Conservation (phyloP, 2,797 vertebrate genomes). For the Alosa sapidissima region DNA sequence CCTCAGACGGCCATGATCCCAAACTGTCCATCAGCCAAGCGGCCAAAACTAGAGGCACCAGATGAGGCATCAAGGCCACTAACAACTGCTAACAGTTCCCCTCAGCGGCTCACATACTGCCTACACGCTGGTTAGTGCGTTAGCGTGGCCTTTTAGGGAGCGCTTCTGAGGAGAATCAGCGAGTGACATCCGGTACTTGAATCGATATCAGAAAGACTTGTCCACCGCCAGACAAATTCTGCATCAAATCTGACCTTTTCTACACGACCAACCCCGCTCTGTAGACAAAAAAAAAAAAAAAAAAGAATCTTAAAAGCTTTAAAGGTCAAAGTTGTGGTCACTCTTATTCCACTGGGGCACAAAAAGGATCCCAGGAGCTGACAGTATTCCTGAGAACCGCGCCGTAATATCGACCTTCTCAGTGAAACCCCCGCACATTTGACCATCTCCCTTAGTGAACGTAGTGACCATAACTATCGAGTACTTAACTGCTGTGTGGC, state of each 20-base stretch:
- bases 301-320: not conserved
- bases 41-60: not conserved
- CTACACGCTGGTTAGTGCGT: not conserved
- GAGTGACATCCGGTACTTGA: not conserved
- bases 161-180: not conserved
- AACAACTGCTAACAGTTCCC: not conserved
- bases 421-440: not conserved
- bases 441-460: not conserved
- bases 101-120: not conserved
- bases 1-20: conserved; percentile 2
- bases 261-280: not conserved
- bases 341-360: not conserved
- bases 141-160: not conserved
- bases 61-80: not conserved
- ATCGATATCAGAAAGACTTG: conserved; percentile 1
- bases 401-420: not conserved
- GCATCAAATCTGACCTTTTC: conserved; percentile 7
- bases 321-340: not conserved
- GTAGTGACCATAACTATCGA: not conserved
- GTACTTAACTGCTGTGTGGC: not conserved
- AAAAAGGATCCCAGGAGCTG: not conserved
- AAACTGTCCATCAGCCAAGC: not conserved
- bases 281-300: not conserved
- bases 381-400: not conserved
- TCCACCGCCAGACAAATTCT: not conserved